Percentiles rank a stretch among this genome's conserved stretches.
phyloP scores from a whole-genome alignment of 2,888 invertebrate species.

The Pandemis corylana region DNA sequence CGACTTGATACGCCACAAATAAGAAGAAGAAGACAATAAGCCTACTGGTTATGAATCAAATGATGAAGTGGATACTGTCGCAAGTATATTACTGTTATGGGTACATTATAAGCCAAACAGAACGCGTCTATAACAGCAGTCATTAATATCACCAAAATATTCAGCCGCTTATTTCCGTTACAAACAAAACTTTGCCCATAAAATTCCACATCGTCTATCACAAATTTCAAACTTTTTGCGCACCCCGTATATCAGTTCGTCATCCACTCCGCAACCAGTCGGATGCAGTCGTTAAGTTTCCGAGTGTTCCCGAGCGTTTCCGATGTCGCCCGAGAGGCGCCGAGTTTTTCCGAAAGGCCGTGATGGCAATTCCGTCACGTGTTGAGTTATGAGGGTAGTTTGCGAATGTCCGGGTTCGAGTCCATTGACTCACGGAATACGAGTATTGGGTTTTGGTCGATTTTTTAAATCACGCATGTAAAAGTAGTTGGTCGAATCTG shows the following conservation, averaged over 20 bases:
- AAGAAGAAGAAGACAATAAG: too few species aligned
- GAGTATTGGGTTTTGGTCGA: neutral
- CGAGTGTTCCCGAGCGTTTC: constrained; percentile 23
- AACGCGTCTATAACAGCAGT: neutral
- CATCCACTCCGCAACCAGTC: constrained; percentile 6
- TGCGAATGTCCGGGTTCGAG: constrained; percentile 47
- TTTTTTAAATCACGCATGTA: too few species aligned
- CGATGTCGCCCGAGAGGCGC: constrained; percentile 11
- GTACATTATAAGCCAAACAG: neutral
- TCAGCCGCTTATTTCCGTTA: neutral
- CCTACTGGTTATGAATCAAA: too few species aligned
- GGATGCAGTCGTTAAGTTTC: constrained; percentile 27
- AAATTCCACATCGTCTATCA: constrained; percentile 5
- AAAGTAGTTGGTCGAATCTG: too few species aligned
- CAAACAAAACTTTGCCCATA: constrained; percentile 3
- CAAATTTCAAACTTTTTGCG: constrained; percentile 11
- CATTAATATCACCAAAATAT: constrained; percentile 6
- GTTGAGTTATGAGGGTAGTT: constrained; percentile 54
- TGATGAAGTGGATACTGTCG: too few species aligned
- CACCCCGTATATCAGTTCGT: constrained; percentile 12
- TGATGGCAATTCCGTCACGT: constrained; percentile 45
- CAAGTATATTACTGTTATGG: too few species aligned
- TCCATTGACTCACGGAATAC: constrained; percentile 46
- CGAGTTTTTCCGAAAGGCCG: constrained; percentile 46
- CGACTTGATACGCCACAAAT: too few species aligned